phyloP scores from a whole-genome alignment of 2,113 vertebrate species.

The Phylloscopus trochilus region DNA sequence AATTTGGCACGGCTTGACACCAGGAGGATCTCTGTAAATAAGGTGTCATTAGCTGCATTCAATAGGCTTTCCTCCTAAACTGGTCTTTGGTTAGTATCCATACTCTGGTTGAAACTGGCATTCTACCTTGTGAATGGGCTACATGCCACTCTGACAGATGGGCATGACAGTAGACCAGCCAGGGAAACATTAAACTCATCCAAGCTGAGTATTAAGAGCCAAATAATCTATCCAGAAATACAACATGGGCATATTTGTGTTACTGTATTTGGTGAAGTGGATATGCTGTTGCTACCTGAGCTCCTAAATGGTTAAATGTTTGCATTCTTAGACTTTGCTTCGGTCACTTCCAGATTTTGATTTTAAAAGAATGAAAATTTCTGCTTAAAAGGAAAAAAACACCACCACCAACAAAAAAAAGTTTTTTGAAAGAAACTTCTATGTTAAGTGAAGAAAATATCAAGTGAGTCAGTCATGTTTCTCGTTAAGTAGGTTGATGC shows the following conservation, averaged over 20 bases:
- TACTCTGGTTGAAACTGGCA: constrained; percentile 41
- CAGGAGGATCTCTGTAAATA: constrained; percentile 64
- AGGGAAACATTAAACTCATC: constrained; percentile 65
- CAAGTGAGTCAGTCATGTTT: background rate
- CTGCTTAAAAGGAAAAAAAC: background rate
- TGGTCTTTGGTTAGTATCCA: constrained; percentile 46
- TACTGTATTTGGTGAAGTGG: background rate
- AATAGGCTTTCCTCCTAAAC: constrained; percentile 31
- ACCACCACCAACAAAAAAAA: background rate
- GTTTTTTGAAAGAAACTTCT: background rate
- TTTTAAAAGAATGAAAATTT: background rate
- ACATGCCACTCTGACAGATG: constrained; percentile 74
- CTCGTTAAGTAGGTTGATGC: constrained; percentile 15
- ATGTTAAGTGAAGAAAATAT: background rate
- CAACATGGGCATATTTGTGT: background rate
- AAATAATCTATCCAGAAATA: constrained; percentile 47
- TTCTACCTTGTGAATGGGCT: constrained; percentile 61
- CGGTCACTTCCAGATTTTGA: background rate
- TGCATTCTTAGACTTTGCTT: background rate
- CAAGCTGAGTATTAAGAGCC: constrained; percentile 56
- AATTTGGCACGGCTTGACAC: constrained; percentile 66
- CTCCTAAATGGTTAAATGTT: background rate
- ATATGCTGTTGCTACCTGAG: background rate
- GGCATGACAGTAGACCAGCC: constrained; percentile 57
- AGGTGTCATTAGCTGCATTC: constrained; percentile 49